Base-by-base conservation (phyloP, 2,888 invertebrate genomes). In the Pristionchus arcanus region DNA sequence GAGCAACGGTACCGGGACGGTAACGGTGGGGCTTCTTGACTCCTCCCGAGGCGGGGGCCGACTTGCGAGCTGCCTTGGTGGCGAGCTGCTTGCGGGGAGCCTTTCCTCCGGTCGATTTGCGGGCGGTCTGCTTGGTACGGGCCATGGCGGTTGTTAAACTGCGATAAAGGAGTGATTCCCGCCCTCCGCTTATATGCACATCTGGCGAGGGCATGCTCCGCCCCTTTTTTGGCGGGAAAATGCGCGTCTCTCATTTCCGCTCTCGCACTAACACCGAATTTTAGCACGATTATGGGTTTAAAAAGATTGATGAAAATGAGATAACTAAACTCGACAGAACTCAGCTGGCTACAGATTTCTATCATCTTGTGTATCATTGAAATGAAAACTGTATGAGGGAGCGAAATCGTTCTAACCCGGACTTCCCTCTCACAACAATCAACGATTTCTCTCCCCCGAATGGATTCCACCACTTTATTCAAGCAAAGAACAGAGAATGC, bases 41-140 rank as follows among this genome's bases (percentile, higher is more conserved):
- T 42, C 90, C 98, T 93, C 98, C 98, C 93, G 98, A 98, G 93
- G 98, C 97, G 49, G 98, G 98, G 66, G 98, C 98, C 91, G 97
- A 97, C 96, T 98, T 98, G 96, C 98, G 97, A 63, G 98, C 98
- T 63, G 98, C 98, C 96, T 98, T 98, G 88, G 98, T 98, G 84
- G 98, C 98, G 91, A 97, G 95, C 96, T 98, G 98, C 96, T 98
- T 98, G 94, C 98, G 97, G 91, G 98, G 98, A 94, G 98, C 98
- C 96, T 98, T 98, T 95, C 98, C 98, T 97, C 98, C 98, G 90
- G 98, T 98, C 0, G 98, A 98, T 96, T 98, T 98, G 97, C 98
- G 97, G 90, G 98, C 98, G 90, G 98, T 98, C 96, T 98, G 98
- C 97, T 98, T 98, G 55, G 98, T 98, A 97, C 98, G 98, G 93